Evolutionary conservation across 1,140 invertebrate species (phyloP), one percentile per base, ranked within the genome.

Genomic region (Leucophenga varia): DNA sequence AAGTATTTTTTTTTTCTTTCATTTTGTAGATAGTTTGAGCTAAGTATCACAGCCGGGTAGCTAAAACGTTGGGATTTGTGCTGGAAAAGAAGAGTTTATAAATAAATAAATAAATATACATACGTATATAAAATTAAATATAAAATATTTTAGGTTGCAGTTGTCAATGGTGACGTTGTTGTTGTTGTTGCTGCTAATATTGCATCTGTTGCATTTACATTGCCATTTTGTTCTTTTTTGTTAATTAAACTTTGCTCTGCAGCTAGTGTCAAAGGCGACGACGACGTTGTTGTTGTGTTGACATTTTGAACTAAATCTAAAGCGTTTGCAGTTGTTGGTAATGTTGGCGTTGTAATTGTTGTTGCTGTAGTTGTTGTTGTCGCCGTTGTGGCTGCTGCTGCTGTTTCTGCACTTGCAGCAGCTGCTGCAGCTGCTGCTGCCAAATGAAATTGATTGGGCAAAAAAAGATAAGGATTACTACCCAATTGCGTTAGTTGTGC

Each of bases 401-500:
- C n/a, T 52, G 52, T 44, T 47, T 7, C 17, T 54, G 37, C 35
- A 25, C 25, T 16, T 37, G 28, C 8, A 35, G 36, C 32, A 19
- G 50, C 13, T 47, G 43, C 19, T 40, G 37, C 3, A 31, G 42
- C 8, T 45, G 51, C 20, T 50, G 53, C 17, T 20, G 28, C n/a
- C n/a, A n/a, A n/a, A 35, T 74, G 71, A 67, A 74, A 74, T 43
- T 73, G 71, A 57, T 74, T 74, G 37, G 70, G 71, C 25, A 74
- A 39, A 57, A 74, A 74, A 34, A 74, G 55, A 32, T 74, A 73
- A 3, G 64, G 63, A 50, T 65, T 20, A 4, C 9, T 48, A 17
- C 18, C 49, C 12, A 53, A 41, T 10, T 53, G 51, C 7, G 51
- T 42, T 3, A 42, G 46, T 13, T 34, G 28, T 32, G 18, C 10